phyloP scores from a whole-genome alignment of 2,888 invertebrate species.

The Drymonia ruficornis region DNA sequence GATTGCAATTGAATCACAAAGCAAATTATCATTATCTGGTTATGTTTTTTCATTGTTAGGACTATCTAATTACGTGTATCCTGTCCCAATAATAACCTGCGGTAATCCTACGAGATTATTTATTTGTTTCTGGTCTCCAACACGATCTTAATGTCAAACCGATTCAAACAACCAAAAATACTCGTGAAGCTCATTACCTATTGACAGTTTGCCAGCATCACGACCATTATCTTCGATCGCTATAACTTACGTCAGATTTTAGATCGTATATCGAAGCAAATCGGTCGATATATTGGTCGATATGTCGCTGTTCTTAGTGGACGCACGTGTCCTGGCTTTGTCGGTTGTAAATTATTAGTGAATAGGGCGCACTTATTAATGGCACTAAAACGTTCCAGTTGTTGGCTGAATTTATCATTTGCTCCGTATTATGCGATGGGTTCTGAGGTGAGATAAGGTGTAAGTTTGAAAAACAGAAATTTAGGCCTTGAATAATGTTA shows the following conservation, averaged over 20 bases:
- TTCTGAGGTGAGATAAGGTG: neutral
- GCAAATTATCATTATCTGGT: too few species aligned
- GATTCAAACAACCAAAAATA: too few species aligned
- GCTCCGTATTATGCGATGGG: constrained; percentile 20
- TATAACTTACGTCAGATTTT: constrained; percentile 12
- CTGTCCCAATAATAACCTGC: too few species aligned
- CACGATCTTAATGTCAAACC: too few species aligned
- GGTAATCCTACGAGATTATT: too few species aligned
- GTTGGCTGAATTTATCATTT: constrained; percentile 44
- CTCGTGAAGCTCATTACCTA: neutral
- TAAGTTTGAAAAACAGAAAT: constrained; percentile 4
- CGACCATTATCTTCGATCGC: neutral
- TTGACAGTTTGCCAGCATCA: neutral
- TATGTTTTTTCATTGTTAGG: too few species aligned
- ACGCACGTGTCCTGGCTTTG: constrained; percentile 48
- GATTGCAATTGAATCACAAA: neutral
- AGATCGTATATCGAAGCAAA: constrained; percentile 33
- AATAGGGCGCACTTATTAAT: constrained; percentile 36
- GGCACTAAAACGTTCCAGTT: constrained; percentile 45
- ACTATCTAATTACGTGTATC: too few species aligned
- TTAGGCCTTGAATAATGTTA: too few species aligned
- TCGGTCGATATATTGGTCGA: constrained; percentile 41
- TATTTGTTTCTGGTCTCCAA: too few species aligned
- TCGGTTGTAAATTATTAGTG: constrained; percentile 43
- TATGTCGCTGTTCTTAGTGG: constrained; percentile 39